A percentile compares a stretch with the other conserved stretches of the same genome.
phyloP scores from a whole-genome alignment of 2,113 vertebrate genomes.

The human (Homo sapiens) region GRCh38 chr7:81574001-81574500 shows the following conservation, averaged over 20 bases:
- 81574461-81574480: neutral
- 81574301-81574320: neutral
- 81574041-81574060: constrained; percentile 57
- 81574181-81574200: constrained; percentile 53
- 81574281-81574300: neutral
- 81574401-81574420: neutral
- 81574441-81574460: neutral
- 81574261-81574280: neutral
- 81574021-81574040: constrained; percentile 77
- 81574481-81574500: neutral
- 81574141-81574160: constrained; percentile 71
- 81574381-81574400: neutral
- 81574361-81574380: neutral
- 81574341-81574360: neutral
- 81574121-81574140: constrained; percentile 77
- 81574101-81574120: constrained; percentile 61
- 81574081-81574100: constrained; percentile 67
- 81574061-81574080: constrained; percentile 67
- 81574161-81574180: constrained; percentile 63
- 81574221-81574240: constrained; percentile 49
- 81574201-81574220: constrained; percentile 57
- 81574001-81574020: neutral
- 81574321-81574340: neutral
- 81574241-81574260: constrained; percentile 50
- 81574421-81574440: constrained; percentile 11